These are phyloP conservation scores for Lepeophtheirus nordmannii DNA, from an alignment of 2,888 invertebrate species.

Conservation along the genomic window DNA sequence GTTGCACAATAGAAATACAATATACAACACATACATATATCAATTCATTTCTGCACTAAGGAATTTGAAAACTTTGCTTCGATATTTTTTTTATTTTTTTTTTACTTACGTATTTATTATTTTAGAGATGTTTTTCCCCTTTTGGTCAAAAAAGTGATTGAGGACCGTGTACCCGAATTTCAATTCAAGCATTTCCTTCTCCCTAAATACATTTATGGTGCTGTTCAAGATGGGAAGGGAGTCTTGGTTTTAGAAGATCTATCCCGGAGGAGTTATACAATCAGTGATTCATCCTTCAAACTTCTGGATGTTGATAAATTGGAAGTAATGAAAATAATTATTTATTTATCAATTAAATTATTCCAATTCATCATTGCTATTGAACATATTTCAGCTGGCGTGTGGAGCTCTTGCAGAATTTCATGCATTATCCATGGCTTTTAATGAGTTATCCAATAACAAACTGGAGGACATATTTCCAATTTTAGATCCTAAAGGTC, in stretches of 20 bases:
- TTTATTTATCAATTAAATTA: too few species aligned
- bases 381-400: not conserved
- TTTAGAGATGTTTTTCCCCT: not conserved
- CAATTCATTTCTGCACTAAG: too few species aligned
- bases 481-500: not conserved
- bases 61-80: too few species aligned
- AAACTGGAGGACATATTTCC: constrained; percentile 3
- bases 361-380: too few species aligned
- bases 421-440: constrained; percentile 13
- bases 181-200: constrained; percentile 10
- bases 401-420: constrained; percentile 9
- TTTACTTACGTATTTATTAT: too few species aligned
- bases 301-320: not conserved
- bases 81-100: too few species aligned
- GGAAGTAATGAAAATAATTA: not conserved
- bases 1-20: too few species aligned
- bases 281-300: not conserved
- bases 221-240: not conserved
- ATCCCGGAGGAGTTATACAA: not conserved
- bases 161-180: constrained; percentile 2
- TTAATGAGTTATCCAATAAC: not conserved
- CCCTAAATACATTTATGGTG: constrained; percentile 2
- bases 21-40: too few species aligned
- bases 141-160: not conserved
- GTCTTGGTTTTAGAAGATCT: constrained; percentile 8